Conservation (phyloP, 2,888 invertebrate genomes). For the Agrotis ipsilon region DNA sequence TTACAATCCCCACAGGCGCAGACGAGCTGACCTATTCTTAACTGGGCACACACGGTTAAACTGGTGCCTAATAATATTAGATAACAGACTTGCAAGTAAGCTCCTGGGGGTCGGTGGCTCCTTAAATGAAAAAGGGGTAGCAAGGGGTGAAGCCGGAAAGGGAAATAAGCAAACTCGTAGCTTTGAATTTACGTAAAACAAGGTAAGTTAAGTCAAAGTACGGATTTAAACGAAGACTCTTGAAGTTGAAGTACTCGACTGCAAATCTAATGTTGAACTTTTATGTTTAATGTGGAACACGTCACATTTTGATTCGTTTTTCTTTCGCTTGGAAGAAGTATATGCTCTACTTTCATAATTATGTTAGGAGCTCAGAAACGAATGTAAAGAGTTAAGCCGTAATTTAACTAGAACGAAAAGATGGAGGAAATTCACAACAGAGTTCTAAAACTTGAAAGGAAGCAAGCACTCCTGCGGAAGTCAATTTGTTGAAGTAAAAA, state of each 20-base stretch:
- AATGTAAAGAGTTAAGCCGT: constrained; percentile 18
- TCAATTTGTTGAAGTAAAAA: constrained; percentile 55
- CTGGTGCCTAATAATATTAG: constrained; percentile 48
- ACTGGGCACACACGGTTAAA: constrained; percentile 32
- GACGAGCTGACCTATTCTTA: constrained; percentile 38
- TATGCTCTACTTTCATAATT: constrained; percentile 15
- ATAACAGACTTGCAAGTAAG: constrained; percentile 45
- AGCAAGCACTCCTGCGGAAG: constrained; percentile 53
- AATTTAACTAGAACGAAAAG: constrained; percentile 44
- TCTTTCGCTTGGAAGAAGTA: constrained; percentile 9
- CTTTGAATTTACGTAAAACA: constrained; percentile 47
- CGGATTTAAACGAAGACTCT: constrained; percentile 43
- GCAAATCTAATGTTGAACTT: constrained; percentile 43
- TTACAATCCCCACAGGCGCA: constrained; percentile 38
- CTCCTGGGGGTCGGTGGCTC: constrained; percentile 21
- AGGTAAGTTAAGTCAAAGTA: constrained; percentile 41
- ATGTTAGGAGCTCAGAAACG: constrained; percentile 7
- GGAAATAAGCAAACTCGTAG: constrained; percentile 37
- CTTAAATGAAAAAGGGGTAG: constrained; percentile 44
- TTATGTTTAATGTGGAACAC: constrained; percentile 21
- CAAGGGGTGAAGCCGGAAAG: constrained; percentile 18
- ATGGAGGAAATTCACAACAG: constrained; percentile 40
- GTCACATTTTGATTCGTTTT: constrained; percentile 32
- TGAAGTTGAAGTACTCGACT: constrained; percentile 37
- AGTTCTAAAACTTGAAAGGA: constrained; percentile 52